Evolutionary conservation across 2,113 vertebrate species (phyloP), one percentile per base, ranked within the genome.

Genomic region (Taurulus bubalis): DNA sequence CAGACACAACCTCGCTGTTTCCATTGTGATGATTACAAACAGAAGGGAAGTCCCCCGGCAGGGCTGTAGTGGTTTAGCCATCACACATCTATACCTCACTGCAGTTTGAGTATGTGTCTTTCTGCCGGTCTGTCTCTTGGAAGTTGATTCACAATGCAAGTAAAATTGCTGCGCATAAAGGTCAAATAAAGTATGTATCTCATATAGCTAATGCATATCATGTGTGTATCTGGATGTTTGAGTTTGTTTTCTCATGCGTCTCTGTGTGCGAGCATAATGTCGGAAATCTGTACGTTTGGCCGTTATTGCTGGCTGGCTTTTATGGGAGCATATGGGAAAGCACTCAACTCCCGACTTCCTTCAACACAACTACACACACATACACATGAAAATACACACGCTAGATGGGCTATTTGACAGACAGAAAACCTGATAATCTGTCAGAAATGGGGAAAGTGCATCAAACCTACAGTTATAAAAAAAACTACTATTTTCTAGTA

Each of bases 301-400:
- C 40, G 56, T 59, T 75, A 66, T 71, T 53, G 51, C 75, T 78
- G 84, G 66, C 76, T 78, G 82, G 66, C 63, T 88, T 91, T 93
- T 88, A 90, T 86, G 75, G 79, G 83, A 87, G 53, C 93, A 93
- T 87, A 88, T 93, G 91, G 92, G 71, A 90, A 93, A 93, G 80
- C 69, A 68, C 84, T 94, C 76, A 87, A 68, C 38, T 64, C 75
- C 65, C 16, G 15, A 75, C 70, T 63, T 77, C 78, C 60, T 86
- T 45, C 56, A 22, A 40, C 74, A 53, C 65, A 84, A 51, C 3
- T 22, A 72, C 71, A 78, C 68, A 42, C 77, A 70, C 9, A 51
- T 0, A 30, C 77, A 62, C 9, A 63, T 0, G 36, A 56, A 83
- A 14, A 30, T 9, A 68, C 26, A 58, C 42, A 71, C 10, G 26